Evolutionary conservation across 1,140 invertebrate genomes (phyloP), one percentile per base, ranked within the genome.

Genomic region (Hirudo medicinalis): DNA sequence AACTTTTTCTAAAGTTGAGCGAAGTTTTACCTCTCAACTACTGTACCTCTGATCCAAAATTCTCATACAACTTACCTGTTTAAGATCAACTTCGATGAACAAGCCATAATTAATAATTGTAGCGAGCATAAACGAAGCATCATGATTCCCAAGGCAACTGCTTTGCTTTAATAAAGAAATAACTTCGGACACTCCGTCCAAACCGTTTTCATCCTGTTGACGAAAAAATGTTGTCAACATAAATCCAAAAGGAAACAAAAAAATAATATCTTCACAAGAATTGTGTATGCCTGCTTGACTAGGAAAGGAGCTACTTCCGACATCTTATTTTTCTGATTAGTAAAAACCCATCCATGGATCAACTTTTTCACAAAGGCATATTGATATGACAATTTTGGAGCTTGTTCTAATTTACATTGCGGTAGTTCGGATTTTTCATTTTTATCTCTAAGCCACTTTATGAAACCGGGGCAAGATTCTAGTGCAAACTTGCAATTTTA

Each of bases 21-120:
- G 13, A 8, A 49, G 43, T 49, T 11, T 15, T 49, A 9, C 43
- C 43, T 17, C 43, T 63, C 11, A 9, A 63, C 20, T n/a, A n/a
- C n/a, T n/a, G n/a, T n/a, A n/a, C n/a, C n/a, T 63, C 22, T 11
- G 8, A 63, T 15, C 8, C 22, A 63, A 4, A 63, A 63, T 63
- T 63, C 19, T 25, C 22, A 63, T 11, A 22, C 6, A 63, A 36
- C 73, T 54, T 69, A 80, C 79, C 78, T 78, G 76, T 40, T 71
- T 75, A 60, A 77, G 75, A 72, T 80, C 76, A 32, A 76, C 67
- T 67, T 75, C 75, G 2, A 76, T 74, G 0, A 55, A 66, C 0
- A 80, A 67, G 4, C 79, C 79, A 72, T 79, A 78, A 72, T 77
- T 79, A 19, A 78, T 72, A 54, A 79, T 74, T n/a, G 76, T 75